These are phyloP conservation scores for Drosophila pandora DNA, from an alignment of 1,140 invertebrate genomes.

Conservation along the genomic window DNA sequence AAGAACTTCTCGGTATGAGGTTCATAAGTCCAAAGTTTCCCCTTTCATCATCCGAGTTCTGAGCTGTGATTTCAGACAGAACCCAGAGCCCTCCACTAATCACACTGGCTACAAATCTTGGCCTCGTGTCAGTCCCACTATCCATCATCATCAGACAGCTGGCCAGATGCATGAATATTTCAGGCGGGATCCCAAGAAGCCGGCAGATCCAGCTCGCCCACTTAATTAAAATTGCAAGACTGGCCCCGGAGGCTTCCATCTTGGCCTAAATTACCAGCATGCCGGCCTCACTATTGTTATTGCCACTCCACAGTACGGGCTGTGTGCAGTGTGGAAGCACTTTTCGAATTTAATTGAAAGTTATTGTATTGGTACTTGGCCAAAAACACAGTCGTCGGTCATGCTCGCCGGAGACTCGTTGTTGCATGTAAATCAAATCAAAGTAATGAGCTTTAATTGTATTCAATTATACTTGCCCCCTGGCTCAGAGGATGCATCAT, in stretches of 20 bases:
- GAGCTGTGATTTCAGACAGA: conserved; percentile 6
- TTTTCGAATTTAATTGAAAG: conserved; percentile 54
- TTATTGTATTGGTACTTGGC: conserved; percentile 44
- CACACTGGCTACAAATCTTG: conserved; percentile 41
- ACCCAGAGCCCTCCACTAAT: conserved; percentile 28
- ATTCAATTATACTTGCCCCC: conserved; percentile 29
- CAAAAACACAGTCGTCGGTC: background rate
- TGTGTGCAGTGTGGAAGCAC: conserved; percentile 21
- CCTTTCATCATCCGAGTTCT: conserved; percentile 1
- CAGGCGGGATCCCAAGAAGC: conserved; percentile 22
- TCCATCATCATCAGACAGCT: conserved; percentile 51
- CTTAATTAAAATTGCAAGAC: conserved; percentile 60
- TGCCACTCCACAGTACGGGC: conserved; percentile 6
- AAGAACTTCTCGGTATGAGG: background rate
- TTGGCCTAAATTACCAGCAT: conserved; percentile 44
- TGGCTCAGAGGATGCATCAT: conserved; percentile 29
- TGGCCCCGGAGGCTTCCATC: conserved; percentile 11
- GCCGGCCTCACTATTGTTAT: conserved; percentile 34
- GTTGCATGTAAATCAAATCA: conserved; percentile 39
- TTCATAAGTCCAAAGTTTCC: background rate
- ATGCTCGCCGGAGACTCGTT: conserved; percentile 13
- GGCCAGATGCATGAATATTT: conserved; percentile 52
- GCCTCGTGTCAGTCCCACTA: conserved; percentile 41
- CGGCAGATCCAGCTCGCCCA: conserved; percentile 26
- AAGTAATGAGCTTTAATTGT: conserved; percentile 40